Base-by-base conservation (phyloP, 2,113 vertebrate genomes). In the Pardalotus punctatus region DNA sequence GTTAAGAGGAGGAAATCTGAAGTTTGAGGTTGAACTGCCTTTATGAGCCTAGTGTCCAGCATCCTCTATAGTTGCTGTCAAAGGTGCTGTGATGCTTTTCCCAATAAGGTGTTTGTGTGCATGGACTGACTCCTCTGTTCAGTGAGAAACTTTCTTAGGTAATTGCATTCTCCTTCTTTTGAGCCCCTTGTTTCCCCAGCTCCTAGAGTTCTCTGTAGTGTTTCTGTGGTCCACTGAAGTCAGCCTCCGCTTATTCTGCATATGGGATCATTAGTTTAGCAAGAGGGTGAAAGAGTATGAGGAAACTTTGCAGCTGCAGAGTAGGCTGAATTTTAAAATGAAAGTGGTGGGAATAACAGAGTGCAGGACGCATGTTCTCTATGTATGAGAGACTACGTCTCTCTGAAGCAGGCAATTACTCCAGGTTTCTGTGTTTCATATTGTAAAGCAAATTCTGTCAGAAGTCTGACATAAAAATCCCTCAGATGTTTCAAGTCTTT, bases 201-300 rank as follows among this genome's bases (percentile, higher is more conserved):
- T 71, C 43, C 43, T 31, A 33, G 65, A 51, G n/a, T 40, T 70
- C 57, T 66, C 48, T 28, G 33, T 28, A 35, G 27, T 54, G 23
- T 73, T 84, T 73, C 45, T 69, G 67, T 54, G 64, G 22, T 22
- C 53, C 70, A 21, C 61, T 66, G 82, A 33, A 81, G 70, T 70
- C 57, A 47, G 14, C 17, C 38, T 81, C 28, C 47, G 74, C 38
- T 82, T 33, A 13, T 56, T 38, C 54, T 27, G 47, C 4, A 1
- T 16, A 18, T 36, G 47, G 56, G 33, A 53, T 45, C 62, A 3
- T 21, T 24, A 24, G 33, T 73, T 87, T 28, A 36, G 21, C 1
- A 4, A 36, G 33, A 61, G 28, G 12, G 19, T 0, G 0, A 47
- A n/a, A 45, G 17, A 50, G 20, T 5, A 15, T 3, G 31, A 43